A percentile compares a stretch with the other conserved stretches of the same genome.
These are phyloP conservation scores for Microtus pennsylvanicus DNA, from an alignment of 2,113 vertebrate species.

Conservation along the genomic window DNA sequence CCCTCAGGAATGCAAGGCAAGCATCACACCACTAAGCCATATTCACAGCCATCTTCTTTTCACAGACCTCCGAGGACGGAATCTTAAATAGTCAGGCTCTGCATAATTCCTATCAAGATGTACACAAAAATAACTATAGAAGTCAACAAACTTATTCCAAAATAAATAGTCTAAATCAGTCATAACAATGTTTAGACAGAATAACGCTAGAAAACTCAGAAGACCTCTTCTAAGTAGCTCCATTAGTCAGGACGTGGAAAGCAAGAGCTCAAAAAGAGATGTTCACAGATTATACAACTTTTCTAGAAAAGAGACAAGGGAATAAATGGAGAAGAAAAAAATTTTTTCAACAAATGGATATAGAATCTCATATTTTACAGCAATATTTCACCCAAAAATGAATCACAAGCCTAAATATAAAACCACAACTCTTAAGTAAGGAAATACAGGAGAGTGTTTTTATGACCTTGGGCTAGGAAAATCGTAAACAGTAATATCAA, in stretches of 20 bases:
- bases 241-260: neutral
- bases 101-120: neutral
- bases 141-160: neutral
- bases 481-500: neutral
- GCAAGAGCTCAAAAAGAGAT: neutral
- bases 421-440: neutral
- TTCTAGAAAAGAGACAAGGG: neutral
- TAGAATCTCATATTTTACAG: neutral
- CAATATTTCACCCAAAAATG: neutral
- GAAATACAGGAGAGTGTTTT: neutral
- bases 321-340: neutral
- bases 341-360: neutral
- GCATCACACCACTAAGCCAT: neutral
- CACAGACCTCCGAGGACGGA: neutral
- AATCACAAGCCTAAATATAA: constrained; percentile 15
- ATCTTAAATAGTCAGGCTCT: constrained; percentile 10
- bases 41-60: neutral
- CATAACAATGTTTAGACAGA: neutral
- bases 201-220: neutral
- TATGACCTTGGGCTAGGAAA: neutral
- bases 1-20: neutral
- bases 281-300: neutral
- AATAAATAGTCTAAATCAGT: neutral
- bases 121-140: neutral
- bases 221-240: neutral